Conservation (phyloP, 2,113 vertebrate genomes). For the Caranx melampygus region DNA sequence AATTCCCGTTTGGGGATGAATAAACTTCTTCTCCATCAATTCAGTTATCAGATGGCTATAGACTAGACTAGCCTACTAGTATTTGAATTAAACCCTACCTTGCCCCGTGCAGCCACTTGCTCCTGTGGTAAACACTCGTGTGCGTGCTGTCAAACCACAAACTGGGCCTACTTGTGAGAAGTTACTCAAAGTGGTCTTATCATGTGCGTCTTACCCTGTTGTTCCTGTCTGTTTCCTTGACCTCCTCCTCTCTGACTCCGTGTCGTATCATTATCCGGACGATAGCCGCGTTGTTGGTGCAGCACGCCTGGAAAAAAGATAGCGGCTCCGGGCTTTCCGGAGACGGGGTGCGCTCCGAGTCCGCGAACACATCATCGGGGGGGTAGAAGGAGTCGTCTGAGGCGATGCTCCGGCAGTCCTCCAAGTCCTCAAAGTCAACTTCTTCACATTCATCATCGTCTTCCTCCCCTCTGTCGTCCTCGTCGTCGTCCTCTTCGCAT, state of each 20-base stretch:
- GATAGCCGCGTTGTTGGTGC: slow-evolving; percentile 87
- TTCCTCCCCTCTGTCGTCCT: slow-evolving; percentile 47
- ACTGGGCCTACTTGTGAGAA: background rate
- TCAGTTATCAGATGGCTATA: no score
- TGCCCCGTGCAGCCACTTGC: no score
- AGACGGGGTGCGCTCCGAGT: slow-evolving; percentile 71
- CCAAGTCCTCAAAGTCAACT: slow-evolving; percentile 84
- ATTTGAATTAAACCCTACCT: no score
- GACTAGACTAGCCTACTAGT: no score
- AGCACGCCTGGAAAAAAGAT: slow-evolving; percentile 90
- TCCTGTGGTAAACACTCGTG: background rate
- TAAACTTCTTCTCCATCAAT: no score
- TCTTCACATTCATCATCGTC: slow-evolving; percentile 71
- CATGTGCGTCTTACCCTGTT: slow-evolving; percentile 84
- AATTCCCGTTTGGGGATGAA: no score
- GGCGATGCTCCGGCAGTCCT: slow-evolving; percentile 87
- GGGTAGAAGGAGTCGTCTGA: slow-evolving; percentile 98
- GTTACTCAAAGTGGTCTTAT: background rate
- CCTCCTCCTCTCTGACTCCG: slow-evolving; percentile 86
- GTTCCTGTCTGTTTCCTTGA: slow-evolving; percentile 89
- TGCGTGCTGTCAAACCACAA: background rate
- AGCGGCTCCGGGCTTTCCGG: slow-evolving; percentile 82
- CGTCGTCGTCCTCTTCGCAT: slow-evolving; percentile 43
- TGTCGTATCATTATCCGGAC: slow-evolving; percentile 88
- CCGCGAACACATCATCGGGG: slow-evolving; percentile 78